phyloP scores from a whole-genome alignment of 2,797 vertebrate species.

The Bryconaethiops microstoma region DNA sequence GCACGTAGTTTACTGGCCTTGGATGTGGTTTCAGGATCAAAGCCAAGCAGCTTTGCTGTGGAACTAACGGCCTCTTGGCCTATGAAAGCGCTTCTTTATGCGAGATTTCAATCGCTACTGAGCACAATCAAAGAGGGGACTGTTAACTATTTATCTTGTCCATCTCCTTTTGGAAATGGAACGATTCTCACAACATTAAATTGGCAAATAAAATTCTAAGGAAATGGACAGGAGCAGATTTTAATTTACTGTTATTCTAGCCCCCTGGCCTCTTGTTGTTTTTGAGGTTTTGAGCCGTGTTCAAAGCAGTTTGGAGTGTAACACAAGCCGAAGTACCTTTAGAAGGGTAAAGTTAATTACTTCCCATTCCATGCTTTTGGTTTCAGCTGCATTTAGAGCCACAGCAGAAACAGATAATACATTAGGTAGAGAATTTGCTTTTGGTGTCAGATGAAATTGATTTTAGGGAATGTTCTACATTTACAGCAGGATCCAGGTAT shows the following conservation, averaged over 20 bases:
- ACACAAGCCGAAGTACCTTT: constrained; percentile 29
- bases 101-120: constrained; percentile 66
- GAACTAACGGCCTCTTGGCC: constrained; percentile 75
- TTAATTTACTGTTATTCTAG: constrained; percentile 37
- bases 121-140: constrained; percentile 69
- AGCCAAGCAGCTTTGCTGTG: constrained; percentile 76
- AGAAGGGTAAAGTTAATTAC: constrained; percentile 36
- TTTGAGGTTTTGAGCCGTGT: constrained; percentile 34
- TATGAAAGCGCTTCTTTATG: constrained; percentile 77
- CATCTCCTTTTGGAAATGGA: constrained; percentile 54
- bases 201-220: constrained; percentile 44
- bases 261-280: constrained; percentile 24
- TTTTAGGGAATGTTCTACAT: constrained; percentile 40
- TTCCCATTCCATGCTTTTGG: constrained; percentile 38
- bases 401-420: constrained; percentile 8
- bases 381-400: constrained; percentile 36
- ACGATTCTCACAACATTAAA: constrained; percentile 49
- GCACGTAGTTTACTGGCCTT: constrained; percentile 70
- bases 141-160: constrained; percentile 64
- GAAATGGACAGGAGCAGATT: constrained; percentile 40
- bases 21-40: constrained; percentile 75
- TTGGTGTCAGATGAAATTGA: constrained; percentile 59
- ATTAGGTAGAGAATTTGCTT: constrained; percentile 23
- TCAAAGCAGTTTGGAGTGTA: constrained; percentile 31
- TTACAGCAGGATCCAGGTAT: too few species aligned